phyloP scores from a whole-genome alignment of 2,888 invertebrate genomes.

The Caenorhabditis wallacei region DNA sequence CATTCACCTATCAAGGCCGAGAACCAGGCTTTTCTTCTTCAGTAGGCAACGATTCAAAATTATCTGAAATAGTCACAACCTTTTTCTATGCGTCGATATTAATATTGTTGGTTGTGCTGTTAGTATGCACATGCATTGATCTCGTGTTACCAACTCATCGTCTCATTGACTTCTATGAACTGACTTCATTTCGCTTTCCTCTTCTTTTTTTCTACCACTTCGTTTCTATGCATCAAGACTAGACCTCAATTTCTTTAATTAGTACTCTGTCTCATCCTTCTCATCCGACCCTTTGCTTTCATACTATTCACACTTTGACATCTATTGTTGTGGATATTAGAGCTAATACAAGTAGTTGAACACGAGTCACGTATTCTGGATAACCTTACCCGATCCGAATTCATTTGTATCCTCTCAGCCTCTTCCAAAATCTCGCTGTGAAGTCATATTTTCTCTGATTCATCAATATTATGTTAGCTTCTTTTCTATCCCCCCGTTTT shows the following conservation, averaged over 20 bases:
- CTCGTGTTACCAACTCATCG: constrained; percentile 62
- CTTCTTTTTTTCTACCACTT: constrained; percentile 18
- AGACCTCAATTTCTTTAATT: constrained; percentile 56
- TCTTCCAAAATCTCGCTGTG: constrained; percentile 59
- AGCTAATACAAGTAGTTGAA: constrained; percentile 65
- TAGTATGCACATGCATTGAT: constrained; percentile 66
- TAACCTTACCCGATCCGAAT: constrained; percentile 25
- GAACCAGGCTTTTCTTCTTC: constrained; percentile 65
- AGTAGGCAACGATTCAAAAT: constrained; percentile 64
- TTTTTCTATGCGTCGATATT: constrained; percentile 65
- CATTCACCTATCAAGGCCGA: constrained; percentile 70
- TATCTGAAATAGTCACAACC: constrained; percentile 22
- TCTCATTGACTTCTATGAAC: constrained; percentile 59
- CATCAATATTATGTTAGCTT: constrained; percentile 6
- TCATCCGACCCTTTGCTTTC: constrained; percentile 2
- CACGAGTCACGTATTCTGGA: constrained; percentile 59
- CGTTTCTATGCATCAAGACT: constrained; percentile 55
- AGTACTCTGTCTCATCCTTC: neutral
- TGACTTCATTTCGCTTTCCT: constrained; percentile 26
- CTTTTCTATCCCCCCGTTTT: constrained; percentile 2
- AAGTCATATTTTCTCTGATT: constrained; percentile 51
- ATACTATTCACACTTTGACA: constrained; percentile 15
- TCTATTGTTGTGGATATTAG: constrained; percentile 46
- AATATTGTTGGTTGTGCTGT: constrained; percentile 65
- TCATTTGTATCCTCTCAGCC: constrained; percentile 21